Evolutionary conservation across 2,113 vertebrate species (phyloP).

Genomic region (Dasyornis broadbenti): DNA sequence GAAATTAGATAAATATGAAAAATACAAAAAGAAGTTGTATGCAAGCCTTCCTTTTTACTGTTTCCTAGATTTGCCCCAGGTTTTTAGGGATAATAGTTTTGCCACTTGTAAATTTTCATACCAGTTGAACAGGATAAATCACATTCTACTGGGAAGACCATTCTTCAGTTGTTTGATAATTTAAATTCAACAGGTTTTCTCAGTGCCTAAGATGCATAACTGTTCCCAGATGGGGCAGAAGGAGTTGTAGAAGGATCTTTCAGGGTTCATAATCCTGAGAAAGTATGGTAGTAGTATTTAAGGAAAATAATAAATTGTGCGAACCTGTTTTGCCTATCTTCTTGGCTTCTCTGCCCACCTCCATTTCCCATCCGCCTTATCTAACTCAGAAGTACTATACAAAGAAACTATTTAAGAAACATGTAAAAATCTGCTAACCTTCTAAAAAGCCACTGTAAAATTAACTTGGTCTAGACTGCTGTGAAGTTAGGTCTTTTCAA

Average conservation of each 20-base stretch:
- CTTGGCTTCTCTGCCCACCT: background rate
- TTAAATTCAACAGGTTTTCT: background rate
- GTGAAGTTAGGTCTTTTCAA: background rate
- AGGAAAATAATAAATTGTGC: background rate
- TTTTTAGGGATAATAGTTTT: background rate
- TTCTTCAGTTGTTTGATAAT: background rate
- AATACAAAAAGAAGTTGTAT: background rate
- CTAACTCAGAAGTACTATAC: background rate
- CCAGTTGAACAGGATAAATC: background rate
- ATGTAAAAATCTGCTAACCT: background rate
- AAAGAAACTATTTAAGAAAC: background rate
- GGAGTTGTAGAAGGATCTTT: background rate
- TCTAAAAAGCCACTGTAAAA: background rate
- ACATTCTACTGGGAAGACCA: background rate
- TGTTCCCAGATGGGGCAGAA: background rate
- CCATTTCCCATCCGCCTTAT: background rate
- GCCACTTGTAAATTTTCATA: background rate
- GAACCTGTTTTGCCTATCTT: background rate
- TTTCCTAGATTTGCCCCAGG: background rate
- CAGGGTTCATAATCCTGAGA: background rate
- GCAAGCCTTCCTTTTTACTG: background rate
- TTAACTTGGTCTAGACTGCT: background rate
- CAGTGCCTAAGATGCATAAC: accelerated
- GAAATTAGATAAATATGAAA: background rate
- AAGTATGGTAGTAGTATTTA: background rate